Percentiles rank a stretch among this genome's conserved stretches.
phyloP scores from a whole-genome alignment of 2,888 invertebrate species.

The Pecten maximus region DNA sequence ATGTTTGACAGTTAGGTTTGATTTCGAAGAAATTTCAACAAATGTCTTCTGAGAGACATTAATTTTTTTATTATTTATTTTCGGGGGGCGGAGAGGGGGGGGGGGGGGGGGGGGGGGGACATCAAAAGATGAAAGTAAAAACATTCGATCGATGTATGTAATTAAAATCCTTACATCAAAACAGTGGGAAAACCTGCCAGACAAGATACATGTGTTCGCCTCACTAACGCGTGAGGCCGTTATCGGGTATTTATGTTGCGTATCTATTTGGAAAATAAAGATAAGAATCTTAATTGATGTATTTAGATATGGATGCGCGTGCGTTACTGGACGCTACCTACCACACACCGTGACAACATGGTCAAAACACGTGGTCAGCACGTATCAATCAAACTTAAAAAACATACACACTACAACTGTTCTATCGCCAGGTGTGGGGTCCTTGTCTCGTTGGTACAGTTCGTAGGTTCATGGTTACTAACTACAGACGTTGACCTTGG shows the following conservation, averaged over 20 bases:
- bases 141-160: background rate
- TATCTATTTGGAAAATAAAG: constrained; percentile 1
- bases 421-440: background rate
- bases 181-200: background rate
- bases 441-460: background rate
- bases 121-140: background rate
- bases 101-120: background rate
- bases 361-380: constrained; percentile 20
- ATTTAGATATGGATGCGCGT: background rate
- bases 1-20: background rate
- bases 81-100: background rate
- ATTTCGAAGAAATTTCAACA: background rate
- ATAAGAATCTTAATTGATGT: constrained; percentile 10
- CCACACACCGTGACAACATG: constrained; percentile 10
- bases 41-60: background rate
- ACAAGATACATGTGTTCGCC: background rate
- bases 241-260: constrained; percentile 1
- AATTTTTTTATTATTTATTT: background rate
- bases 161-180: background rate
- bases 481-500: background rate
- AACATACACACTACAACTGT: background rate
- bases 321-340: background rate
- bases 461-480: background rate
- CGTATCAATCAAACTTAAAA: background rate
- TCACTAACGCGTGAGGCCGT: background rate